Conservation (phyloP, 1,140 invertebrate genomes). For the Oncopeltus fasciatus region DNA sequence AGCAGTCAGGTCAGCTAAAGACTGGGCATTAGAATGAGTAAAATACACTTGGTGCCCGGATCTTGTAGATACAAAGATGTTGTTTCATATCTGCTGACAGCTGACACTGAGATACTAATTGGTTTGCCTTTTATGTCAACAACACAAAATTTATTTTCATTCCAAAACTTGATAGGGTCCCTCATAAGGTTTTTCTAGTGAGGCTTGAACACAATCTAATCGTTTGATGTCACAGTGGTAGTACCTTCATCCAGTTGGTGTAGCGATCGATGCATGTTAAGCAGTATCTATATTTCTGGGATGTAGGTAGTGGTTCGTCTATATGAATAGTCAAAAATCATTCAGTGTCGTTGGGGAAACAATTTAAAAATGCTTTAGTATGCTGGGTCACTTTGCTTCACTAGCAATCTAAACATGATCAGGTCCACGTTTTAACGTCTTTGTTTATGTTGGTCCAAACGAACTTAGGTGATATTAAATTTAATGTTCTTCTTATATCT, state of each 20-base stretch:
- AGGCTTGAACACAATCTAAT: neutral
- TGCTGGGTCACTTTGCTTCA: neutral
- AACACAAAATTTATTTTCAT: neutral
- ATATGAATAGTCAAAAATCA: conserved; percentile 8
- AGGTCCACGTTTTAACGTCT: neutral
- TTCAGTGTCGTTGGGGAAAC: neutral
- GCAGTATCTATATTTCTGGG: conserved; percentile 21
- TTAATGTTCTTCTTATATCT: no score
- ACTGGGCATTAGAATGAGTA: neutral
- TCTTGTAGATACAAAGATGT: neutral
- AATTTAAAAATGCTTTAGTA: neutral
- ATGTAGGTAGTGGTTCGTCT: conserved; percentile 21
- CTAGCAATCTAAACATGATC: neutral
- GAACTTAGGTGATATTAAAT: no score
- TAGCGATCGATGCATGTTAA: conserved; percentile 28
- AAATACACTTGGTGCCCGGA: neutral
- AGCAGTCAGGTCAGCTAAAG: neutral
- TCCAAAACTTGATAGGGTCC: neutral
- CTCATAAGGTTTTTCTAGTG: neutral
- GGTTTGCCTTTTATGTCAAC: neutral
- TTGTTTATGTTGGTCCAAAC: neutral
- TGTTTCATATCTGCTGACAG: neutral
- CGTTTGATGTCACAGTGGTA: conserved; percentile 20
- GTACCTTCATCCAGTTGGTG: conserved; percentile 28
- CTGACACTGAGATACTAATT: neutral